phyloP scores from a whole-genome alignment of 2,888 invertebrate species.

The Pachycephus smyrnensis region DNA sequence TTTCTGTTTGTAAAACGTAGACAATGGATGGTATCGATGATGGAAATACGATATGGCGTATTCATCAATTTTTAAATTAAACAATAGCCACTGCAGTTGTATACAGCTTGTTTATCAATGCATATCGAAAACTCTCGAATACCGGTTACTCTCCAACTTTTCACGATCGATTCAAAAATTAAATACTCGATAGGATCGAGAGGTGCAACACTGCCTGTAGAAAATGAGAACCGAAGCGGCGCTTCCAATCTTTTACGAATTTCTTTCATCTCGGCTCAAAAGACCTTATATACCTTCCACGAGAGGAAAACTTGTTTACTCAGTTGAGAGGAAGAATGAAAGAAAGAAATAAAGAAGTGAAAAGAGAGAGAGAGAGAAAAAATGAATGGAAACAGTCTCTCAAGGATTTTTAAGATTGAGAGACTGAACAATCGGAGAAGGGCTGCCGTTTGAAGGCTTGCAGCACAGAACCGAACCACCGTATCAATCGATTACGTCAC shows the following conservation, averaged over 20 bases:
- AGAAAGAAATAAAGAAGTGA: background rate
- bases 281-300: background rate
- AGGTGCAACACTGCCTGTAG: background rate
- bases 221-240: background rate
- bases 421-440: background rate
- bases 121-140: background rate
- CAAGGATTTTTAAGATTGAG: constrained; percentile 5
- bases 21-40: background rate
- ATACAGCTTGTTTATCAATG: background rate
- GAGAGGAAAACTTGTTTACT: background rate
- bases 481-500: constrained; percentile 24
- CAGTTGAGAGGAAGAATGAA: background rate
- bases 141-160: too few species aligned
- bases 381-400: constrained; percentile 36
- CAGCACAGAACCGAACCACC: constrained; percentile 16
- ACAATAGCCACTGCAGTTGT: background rate
- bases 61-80: background rate
- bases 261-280: background rate
- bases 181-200: background rate
- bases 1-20: background rate
- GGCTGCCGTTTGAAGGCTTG: constrained; percentile 9
- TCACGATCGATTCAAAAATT: background rate
- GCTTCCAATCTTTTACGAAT: background rate
- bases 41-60: background rate
- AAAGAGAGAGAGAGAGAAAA: constrained; percentile 18